Evolutionary conservation across 92 coral and sea anemone species (phyloP).

Genomic region (Siderastrea radians): DNA sequence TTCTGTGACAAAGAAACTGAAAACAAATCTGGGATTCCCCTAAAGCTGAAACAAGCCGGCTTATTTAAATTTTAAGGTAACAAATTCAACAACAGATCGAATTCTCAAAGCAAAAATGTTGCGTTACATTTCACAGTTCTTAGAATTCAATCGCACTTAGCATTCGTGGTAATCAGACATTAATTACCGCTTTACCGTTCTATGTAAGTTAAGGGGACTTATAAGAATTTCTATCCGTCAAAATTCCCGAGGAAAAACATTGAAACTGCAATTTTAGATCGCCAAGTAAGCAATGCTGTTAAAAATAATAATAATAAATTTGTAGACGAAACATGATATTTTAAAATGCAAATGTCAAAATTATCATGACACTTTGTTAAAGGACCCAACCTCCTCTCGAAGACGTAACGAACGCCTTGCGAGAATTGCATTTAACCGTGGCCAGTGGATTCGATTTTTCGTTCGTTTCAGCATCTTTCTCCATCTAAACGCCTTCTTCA

Average conservation of each 20-base stretch:
- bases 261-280: not conserved
- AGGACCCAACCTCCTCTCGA: slow-evolving; percentile 42
- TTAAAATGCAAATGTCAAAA: not conserved
- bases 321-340: too few species aligned
- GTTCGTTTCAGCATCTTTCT: not conserved
- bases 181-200: not conserved
- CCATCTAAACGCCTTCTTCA: not conserved
- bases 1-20: not conserved
- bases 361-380: not conserved
- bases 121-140: slow-evolving; percentile 15
- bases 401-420: slow-evolving; percentile 37
- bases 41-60: not conserved
- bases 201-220: not conserved
- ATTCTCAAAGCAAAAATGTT: not conserved
- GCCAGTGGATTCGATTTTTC: not conserved
- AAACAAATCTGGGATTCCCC: slow-evolving; percentile 14
- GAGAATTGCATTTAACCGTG: not conserved
- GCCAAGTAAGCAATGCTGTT: not conserved
- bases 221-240: not conserved
- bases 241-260: not conserved
- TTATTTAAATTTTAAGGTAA: not conserved
- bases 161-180: not conserved
- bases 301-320: not conserved
- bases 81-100: not conserved
- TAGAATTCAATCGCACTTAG: not conserved